phyloP scores from a whole-genome alignment of 1,140 invertebrate species.

The Tetragonula clypearis region DNA sequence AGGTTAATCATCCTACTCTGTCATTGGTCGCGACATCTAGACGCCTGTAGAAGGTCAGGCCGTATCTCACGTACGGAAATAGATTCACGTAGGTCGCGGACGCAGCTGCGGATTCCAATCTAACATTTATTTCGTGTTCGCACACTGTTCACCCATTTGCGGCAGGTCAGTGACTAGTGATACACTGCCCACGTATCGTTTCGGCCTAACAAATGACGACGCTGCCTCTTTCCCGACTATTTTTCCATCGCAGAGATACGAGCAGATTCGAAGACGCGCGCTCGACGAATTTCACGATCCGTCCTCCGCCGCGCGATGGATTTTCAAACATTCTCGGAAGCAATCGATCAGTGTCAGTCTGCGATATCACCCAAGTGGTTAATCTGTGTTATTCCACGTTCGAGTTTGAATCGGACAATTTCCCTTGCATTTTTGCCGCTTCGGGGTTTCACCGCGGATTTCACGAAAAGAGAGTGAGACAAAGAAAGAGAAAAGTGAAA shows the following conservation, averaged over 20 bases:
- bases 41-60: neutral
- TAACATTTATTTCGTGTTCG: constrained; percentile 57
- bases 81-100: constrained; percentile 68
- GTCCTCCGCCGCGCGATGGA: neutral
- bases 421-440: neutral
- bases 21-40: neutral
- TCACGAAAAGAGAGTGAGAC: neutral
- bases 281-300: constrained; percentile 36
- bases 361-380: neutral
- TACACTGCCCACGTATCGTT: constrained; percentile 50
- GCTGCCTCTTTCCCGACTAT: constrained; percentile 21
- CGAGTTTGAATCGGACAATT: neutral
- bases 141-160: constrained; percentile 53
- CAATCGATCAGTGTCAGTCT: neutral
- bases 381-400: neutral
- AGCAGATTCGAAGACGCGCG: neutral
- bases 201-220: constrained; percentile 23
- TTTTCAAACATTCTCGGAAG: constrained; percentile 22
- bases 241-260: constrained; percentile 7
- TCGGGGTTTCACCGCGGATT: neutral
- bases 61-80: constrained; percentile 50
- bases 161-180: constrained; percentile 59
- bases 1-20: constrained; percentile 27
- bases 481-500: too few relatives aligned
- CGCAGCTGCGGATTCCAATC: constrained; percentile 57